Evolutionary conservation across 2,113 vertebrate species (phyloP).

Genomic region (Erpornis zantholeuca): DNA sequence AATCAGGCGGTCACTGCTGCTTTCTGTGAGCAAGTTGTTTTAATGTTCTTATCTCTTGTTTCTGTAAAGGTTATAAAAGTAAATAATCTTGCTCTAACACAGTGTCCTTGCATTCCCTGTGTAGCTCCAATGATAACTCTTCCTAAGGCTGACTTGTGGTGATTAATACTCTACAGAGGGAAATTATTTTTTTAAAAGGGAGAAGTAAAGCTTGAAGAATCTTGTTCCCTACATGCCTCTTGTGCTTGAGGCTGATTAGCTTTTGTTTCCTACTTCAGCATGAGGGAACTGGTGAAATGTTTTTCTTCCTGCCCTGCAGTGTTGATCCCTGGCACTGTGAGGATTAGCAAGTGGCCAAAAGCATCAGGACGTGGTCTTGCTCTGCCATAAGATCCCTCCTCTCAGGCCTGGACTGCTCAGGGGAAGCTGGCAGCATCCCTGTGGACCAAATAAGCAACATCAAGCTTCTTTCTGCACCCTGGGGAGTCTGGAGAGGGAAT

Average conservation of each 20-base stretch:
- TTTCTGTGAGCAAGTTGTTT: not conserved
- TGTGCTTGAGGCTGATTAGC: not conserved
- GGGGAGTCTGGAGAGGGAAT: not conserved
- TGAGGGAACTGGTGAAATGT: not conserved
- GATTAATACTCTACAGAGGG: not conserved
- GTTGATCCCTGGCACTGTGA: not conserved
- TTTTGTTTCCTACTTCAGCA: not conserved
- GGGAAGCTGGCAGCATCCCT: not conserved
- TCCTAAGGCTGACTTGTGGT: not conserved
- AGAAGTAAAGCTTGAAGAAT: not conserved
- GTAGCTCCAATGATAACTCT: not conserved
- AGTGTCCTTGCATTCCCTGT: not conserved
- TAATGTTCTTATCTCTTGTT: not conserved
- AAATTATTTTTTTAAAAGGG: not conserved
- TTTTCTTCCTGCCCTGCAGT: not conserved
- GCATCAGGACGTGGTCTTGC: not conserved
- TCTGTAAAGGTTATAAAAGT: slow-evolving; percentile 21
- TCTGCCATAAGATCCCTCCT: not conserved
- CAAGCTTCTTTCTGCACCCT: not conserved
- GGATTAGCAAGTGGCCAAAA: not conserved
- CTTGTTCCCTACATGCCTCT: not conserved
- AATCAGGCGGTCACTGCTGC: fast-evolving
- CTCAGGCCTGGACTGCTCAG: fast-evolving
- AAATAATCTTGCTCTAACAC: slow-evolving; percentile 11
- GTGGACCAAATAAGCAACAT: not conserved